Base-by-base conservation (phyloP, 1,140 invertebrate genomes). In the Euura lappo region DNA sequence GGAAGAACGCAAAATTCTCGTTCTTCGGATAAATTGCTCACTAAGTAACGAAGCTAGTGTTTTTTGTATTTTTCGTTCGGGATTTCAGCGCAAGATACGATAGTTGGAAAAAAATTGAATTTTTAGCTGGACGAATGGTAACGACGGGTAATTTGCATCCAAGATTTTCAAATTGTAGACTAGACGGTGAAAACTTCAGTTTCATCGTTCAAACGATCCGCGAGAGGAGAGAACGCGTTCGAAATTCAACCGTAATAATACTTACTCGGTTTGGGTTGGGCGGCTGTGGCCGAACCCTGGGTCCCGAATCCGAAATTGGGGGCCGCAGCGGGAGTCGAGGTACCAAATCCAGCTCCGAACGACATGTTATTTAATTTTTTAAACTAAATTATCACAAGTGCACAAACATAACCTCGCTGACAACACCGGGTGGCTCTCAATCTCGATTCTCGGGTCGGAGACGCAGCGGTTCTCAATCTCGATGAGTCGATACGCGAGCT, bases 221-320 rank as follows among this genome's bases (percentile, higher is more conserved):
- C 81, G 80, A 83, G 79, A 79, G 82, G 74, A 75, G 84, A 78
- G 46, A 46, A 68, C 45, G 10, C 4, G 45, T 10, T 68, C 8
- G 11, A 43, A 51, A 60, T 28, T 28, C 28, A 28, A 28, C 28
- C 28, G 28, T 28, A 28, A 28, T 43, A 13, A 4, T 13, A 74
- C 75, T 82, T 74, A 87, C 86, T 79, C 70, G 84, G 81, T 78
- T 85, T 88, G 4, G 82, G 82, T 42, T 85, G 81, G 6, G 86
- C 84, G 7, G 81, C 80, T 43, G 84, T 78, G 4, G 81, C 76
- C 3, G 83, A 72, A 0, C 79, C 79, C 3, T 82, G 77, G 6
- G 79, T 73, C 65, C 83, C 85, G 45, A 86, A 86, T 7, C 80
- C 80, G 65, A 86, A 87, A 28, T 83, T 80, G 3, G 84, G 78